A percentile compares a stretch with the other conserved stretches of the same genome.
phyloP scores from a whole-genome alignment of 2,797 vertebrate genomes.

The Chaunax sp. region DNA sequence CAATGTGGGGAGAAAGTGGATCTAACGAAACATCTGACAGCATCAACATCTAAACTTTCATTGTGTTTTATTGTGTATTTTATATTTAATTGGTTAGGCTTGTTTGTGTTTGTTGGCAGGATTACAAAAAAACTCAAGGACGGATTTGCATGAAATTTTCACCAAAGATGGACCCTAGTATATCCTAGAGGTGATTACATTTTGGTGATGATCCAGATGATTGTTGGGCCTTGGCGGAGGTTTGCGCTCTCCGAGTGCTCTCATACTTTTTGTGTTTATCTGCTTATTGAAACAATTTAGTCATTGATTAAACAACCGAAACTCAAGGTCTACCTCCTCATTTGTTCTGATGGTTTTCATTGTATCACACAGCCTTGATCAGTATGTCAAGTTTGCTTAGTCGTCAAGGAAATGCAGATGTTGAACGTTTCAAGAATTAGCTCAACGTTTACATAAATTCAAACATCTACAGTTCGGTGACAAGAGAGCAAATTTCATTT shows the following conservation, averaged over 20 bases:
- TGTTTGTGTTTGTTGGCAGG: too few species aligned
- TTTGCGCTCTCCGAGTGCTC: too few species aligned
- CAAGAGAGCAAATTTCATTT: neutral
- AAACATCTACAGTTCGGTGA: neutral
- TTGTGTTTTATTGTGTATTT: neutral
- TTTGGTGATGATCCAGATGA: too few species aligned
- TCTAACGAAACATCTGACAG: conserved; percentile 47
- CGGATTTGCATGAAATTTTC: too few species aligned
- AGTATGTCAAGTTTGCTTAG: neutral
- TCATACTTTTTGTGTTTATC: neutral
- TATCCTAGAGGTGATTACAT: too few species aligned
- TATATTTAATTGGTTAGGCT: too few species aligned
- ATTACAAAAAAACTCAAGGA: too few species aligned
- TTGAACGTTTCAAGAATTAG: neutral
- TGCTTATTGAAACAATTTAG: too few species aligned
- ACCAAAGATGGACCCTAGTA: too few species aligned
- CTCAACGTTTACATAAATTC: neutral
- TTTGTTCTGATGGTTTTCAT: neutral
- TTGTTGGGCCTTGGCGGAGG: too few species aligned
- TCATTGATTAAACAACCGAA: neutral
- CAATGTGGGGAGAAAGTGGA: conserved; percentile 63
- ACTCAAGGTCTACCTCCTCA: neutral
- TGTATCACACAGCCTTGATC: neutral
- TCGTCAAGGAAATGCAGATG: neutral
- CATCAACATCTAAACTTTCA: conserved; percentile 18